phyloP scores from a whole-genome alignment of 2,888 invertebrate genomes.

The Encarsia formosa region DNA sequence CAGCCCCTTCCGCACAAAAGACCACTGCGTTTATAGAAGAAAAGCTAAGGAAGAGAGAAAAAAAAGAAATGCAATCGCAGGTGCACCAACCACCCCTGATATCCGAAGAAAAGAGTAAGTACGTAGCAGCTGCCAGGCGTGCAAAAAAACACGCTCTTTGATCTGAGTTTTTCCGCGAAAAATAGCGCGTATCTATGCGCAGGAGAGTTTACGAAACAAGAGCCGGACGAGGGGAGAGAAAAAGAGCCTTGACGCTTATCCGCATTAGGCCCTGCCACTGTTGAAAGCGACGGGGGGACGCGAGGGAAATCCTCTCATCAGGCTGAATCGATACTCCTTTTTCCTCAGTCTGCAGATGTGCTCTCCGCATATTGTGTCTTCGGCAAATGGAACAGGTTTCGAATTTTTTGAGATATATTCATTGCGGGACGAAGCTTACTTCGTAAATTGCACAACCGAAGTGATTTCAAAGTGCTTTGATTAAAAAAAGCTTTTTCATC shows the following conservation, averaged over 20 bases:
- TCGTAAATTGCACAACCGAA: no score
- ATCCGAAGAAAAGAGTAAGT: not conserved
- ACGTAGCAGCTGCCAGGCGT: no score
- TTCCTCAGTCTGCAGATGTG: not conserved
- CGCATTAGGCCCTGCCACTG: slow-evolving; percentile 22
- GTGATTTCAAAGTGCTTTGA: no score
- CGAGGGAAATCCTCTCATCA: slow-evolving; percentile 24
- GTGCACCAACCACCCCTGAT: no score
- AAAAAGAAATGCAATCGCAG: not conserved
- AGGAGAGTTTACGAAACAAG: not conserved
- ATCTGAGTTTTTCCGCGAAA: slow-evolving; percentile 21
- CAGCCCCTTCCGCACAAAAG: no score
- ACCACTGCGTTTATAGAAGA: not conserved
- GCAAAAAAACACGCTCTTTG: slow-evolving; percentile 21
- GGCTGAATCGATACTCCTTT: slow-evolving; percentile 25
- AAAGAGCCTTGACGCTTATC: slow-evolving; percentile 23
- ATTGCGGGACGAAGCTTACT: no score
- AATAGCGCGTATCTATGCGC: not conserved
- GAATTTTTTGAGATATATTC: no score
- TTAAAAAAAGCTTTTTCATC: no score
- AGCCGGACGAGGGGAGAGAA: not conserved
- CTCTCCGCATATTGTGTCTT: no score
- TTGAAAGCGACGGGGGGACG: slow-evolving; percentile 4
- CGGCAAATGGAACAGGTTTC: no score
- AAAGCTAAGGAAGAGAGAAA: no score